Conservation (phyloP, 1,140 invertebrate species). For the Neotoxoptera formosana region DNA sequence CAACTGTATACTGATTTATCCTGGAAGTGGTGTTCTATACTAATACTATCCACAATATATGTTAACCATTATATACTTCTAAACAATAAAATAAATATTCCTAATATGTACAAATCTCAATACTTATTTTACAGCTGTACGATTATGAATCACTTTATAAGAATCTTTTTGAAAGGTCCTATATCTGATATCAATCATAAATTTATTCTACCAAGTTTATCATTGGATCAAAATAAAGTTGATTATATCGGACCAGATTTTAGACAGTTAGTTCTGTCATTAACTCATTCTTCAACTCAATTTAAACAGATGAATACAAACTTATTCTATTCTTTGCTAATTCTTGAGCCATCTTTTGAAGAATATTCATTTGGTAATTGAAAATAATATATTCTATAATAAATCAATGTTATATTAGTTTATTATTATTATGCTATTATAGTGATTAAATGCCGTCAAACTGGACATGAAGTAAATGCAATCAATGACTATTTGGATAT, state of each 20-base stretch:
- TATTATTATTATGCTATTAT: not conserved
- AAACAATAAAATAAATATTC: not conserved
- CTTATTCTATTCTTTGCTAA: constrained; percentile 52
- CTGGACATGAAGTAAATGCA: constrained; percentile 44
- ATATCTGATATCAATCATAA: constrained; percentile 51
- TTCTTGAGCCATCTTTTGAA: constrained; percentile 43
- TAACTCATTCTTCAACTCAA: constrained; percentile 38
- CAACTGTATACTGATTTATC: not conserved
- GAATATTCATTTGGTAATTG: constrained; percentile 45
- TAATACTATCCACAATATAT: not conserved
- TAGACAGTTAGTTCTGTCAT: constrained; percentile 38
- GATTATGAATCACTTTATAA: constrained; percentile 48
- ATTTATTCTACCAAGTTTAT: constrained; percentile 53
- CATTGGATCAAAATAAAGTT: constrained; percentile 24
- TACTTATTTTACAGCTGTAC: constrained; percentile 11
- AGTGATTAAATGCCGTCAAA: constrained; percentile 42
- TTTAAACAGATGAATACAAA: constrained; percentile 39
- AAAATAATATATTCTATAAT: not conserved
- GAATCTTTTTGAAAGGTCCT: constrained; percentile 51
- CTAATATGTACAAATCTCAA: not conserved
- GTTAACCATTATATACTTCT: not conserved
- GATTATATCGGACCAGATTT: constrained; percentile 56
- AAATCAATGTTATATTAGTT: not conserved
- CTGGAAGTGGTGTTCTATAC: not conserved
- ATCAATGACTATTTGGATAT: constrained; percentile 50